Evolutionary conservation across 1,140 invertebrate genomes (phyloP).

Genomic region (Hyles euphorbiae): DNA sequence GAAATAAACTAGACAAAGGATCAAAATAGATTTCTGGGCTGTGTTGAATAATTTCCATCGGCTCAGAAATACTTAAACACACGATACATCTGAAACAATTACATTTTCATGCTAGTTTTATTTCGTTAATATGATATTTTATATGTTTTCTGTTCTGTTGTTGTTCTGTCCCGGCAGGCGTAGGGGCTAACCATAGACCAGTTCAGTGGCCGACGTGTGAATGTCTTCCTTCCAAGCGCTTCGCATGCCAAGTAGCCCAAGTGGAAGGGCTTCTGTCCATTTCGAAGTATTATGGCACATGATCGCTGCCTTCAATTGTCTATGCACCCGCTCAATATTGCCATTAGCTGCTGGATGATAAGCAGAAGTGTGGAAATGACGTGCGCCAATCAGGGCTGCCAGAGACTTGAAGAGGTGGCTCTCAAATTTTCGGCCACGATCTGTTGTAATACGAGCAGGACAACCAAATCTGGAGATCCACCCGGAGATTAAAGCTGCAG

Average conservation of each 20-base stretch:
- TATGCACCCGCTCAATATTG: slow-evolving; percentile 6
- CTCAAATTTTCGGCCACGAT: slow-evolving; percentile 2
- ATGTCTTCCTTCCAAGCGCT: not conserved
- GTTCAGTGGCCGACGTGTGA: not conserved
- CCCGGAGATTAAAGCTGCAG: slow-evolving; percentile 17
- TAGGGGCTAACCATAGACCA: not conserved
- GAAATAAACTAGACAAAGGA: too few relatives aligned
- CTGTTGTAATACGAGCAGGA: not conserved
- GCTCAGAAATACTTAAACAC: too few relatives aligned
- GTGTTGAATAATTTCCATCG: too few relatives aligned
- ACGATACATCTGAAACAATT: too few relatives aligned
- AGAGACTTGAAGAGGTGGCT: not conserved
- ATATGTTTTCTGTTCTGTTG: too few relatives aligned
- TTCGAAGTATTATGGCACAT: slow-evolving; percentile 5
- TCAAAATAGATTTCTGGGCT: too few relatives aligned
- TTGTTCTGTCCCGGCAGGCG: slow-evolving; percentile 13
- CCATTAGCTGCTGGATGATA: slow-evolving; percentile 12
- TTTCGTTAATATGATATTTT: too few relatives aligned
- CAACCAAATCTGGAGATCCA: slow-evolving; percentile 16
- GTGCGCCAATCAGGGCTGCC: slow-evolving; percentile 1
- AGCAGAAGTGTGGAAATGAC: slow-evolving; percentile 2
- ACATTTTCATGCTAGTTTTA: too few relatives aligned
- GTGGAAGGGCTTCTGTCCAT: slow-evolving; percentile 1
- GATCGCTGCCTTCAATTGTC: slow-evolving; percentile 9
- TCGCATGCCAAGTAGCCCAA: not conserved